A percentile compares a stretch with the other conserved stretches of the same genome.
These are phyloP conservation scores for Cybosia mesomella DNA, from an alignment of 2,888 invertebrate genomes.

Conservation along the genomic window DNA sequence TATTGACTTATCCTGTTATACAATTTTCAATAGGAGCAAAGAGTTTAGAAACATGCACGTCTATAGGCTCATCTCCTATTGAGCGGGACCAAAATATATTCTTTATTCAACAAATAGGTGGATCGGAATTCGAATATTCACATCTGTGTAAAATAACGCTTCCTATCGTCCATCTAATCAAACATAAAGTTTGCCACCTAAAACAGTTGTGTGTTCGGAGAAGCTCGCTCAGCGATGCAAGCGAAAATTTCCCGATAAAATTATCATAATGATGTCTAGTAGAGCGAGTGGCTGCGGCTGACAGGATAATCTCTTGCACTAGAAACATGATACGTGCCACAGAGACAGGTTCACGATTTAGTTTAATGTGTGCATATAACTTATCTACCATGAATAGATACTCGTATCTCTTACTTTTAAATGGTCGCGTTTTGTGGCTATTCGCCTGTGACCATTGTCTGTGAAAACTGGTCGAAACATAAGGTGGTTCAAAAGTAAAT, in stretches of 20 bases:
- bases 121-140: not conserved
- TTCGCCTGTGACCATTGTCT: too few relatives aligned
- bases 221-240: slow-evolving; percentile 59
- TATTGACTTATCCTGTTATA: too few relatives aligned
- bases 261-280: slow-evolving; percentile 76
- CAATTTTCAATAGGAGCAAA: too few relatives aligned
- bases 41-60: too few relatives aligned
- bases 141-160: not conserved
- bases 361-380: slow-evolving; percentile 7
- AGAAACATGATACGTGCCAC: slow-evolving; percentile 18
- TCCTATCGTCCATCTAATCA: not conserved
- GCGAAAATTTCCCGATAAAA: slow-evolving; percentile 79
- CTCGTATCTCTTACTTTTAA: not conserved
- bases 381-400: not conserved
- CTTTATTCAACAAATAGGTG: too few relatives aligned
- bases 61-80: too few relatives aligned
- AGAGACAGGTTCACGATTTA: slow-evolving; percentile 35
- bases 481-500: too few relatives aligned
- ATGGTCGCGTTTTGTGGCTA: too few relatives aligned
- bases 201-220: slow-evolving; percentile 54
- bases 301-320: slow-evolving; percentile 60
- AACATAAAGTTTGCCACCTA: slow-evolving; percentile 8
- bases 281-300: slow-evolving; percentile 62
- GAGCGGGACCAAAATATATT: too few relatives aligned
- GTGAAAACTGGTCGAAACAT: too few relatives aligned